These are phyloP conservation scores for Tricholauxania praeusta DNA, from an alignment of 2,888 invertebrate genomes.

Conservation along the genomic window DNA sequence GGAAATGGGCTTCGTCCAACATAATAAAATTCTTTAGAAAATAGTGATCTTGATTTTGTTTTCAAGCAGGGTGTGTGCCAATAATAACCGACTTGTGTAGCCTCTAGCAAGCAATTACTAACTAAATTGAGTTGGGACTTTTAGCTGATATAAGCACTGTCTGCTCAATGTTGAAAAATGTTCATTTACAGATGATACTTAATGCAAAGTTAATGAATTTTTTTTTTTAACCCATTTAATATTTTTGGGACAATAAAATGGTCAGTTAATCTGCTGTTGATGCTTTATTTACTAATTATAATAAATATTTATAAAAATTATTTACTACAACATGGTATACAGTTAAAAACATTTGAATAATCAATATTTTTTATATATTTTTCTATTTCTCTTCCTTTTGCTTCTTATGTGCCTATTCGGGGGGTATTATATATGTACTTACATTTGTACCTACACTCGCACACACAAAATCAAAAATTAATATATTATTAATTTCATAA, in stretches of 20 bases:
- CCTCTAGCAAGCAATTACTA: no score
- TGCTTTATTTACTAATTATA: constrained; percentile 32
- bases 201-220: no score
- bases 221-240: no score
- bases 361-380: constrained; percentile 65
- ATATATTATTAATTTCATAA: constrained; percentile 33
- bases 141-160: no score
- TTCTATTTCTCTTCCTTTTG: constrained; percentile 67
- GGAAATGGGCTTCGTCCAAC: no score
- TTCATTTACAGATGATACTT: no score
- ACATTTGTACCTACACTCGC: constrained; percentile 39
- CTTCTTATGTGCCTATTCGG: constrained; percentile 66
- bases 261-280: neutral
- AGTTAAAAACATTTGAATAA: constrained; percentile 51
- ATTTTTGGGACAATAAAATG: neutral
- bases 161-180: no score
- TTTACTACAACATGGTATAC: constrained; percentile 9
- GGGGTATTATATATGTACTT: constrained; percentile 47
- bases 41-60: no score
- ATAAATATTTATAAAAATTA: neutral
- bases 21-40: no score
- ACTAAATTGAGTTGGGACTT: no score
- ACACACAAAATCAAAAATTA: constrained; percentile 8
- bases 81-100: no score
- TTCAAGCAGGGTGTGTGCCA: no score